Percentiles rank a stretch among this genome's conserved stretches.
Evolutionary conservation across 2,797 vertebrate genomes (phyloP).

Genomic region (Periparus ater): DNA sequence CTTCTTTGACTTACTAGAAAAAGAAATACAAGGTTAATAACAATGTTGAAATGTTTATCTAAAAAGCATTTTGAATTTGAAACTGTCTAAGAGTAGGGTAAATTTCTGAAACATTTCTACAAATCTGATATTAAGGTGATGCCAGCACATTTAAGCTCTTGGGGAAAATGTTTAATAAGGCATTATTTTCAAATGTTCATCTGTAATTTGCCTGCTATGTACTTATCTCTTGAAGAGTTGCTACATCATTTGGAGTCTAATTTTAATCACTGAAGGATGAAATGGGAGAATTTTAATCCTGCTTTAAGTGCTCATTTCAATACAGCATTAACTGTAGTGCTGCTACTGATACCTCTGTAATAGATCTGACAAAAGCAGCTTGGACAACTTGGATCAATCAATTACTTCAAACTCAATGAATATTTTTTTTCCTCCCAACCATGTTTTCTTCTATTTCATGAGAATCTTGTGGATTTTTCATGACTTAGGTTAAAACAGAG

Average conservation of each 20-base stretch:
- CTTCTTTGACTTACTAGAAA: not conserved
- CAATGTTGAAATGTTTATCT: not conserved
- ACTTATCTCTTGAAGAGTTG: slow-evolving; percentile 25
- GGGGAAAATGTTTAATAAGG: not conserved
- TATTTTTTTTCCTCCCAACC: not conserved
- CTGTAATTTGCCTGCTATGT: not conserved
- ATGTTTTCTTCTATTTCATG: not conserved
- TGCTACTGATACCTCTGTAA: not conserved
- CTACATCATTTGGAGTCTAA: slow-evolving; percentile 18
- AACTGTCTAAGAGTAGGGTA: not conserved
- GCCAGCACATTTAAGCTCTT: not conserved
- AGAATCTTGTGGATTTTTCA: not conserved
- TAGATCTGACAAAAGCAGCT: not conserved
- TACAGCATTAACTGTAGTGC: not conserved
- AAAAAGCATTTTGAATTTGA: not conserved
- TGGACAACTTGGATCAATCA: not conserved
- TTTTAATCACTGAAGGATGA: slow-evolving; percentile 40
- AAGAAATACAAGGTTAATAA: not conserved
- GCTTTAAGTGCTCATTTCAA: not conserved
- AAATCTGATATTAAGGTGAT: not conserved
- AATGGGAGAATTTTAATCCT: slow-evolving; percentile 45
- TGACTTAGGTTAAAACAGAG: not conserved
- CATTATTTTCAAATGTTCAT: slow-evolving; percentile 39
- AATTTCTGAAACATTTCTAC: not conserved
- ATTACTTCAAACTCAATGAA: not conserved